Conservation (phyloP, 2,888 invertebrate genomes). For the Chymomyza procnemis region DNA sequence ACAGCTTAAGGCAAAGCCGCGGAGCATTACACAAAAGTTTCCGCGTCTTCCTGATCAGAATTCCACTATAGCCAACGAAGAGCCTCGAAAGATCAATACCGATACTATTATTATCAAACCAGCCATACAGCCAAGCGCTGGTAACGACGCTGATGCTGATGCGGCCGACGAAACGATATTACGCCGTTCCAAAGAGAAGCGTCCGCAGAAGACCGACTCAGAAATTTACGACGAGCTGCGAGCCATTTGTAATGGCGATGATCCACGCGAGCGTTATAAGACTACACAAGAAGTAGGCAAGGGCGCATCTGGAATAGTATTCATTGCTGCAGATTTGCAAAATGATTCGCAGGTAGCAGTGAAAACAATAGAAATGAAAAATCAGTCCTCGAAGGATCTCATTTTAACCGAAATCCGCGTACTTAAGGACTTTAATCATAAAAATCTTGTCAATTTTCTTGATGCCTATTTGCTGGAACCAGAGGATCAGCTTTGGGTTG, state of each 20-base stretch:
- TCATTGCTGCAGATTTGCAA: constrained; percentile 89
- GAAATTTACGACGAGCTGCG: constrained; percentile 86
- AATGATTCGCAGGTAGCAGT: constrained; percentile 91
- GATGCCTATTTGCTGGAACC: constrained; percentile 95
- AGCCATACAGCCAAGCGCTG: constrained; percentile 55
- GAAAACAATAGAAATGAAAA: constrained; percentile 96
- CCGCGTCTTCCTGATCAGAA: constrained; percentile 78
- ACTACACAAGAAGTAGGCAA: constrained; percentile 91
- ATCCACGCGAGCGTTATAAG: constrained; percentile 89
- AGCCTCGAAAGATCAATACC: constrained; percentile 65
- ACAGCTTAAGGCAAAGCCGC: constrained; percentile 81
- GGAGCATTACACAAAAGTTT: constrained; percentile 74
- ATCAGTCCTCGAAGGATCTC: constrained; percentile 96
- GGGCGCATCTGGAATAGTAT: constrained; percentile 95
- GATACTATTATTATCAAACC: constrained; percentile 77
- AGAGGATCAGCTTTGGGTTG: constrained; percentile 95
- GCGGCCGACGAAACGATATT: constrained; percentile 76
- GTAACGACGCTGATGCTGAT: constrained; percentile 78
- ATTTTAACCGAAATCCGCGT: constrained; percentile 96
- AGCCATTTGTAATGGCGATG: constrained; percentile 88
- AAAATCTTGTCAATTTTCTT: constrained; percentile 96
- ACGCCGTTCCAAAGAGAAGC: constrained; percentile 77
- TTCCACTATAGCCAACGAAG: constrained; percentile 55
- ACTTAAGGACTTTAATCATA: constrained; percentile 93
- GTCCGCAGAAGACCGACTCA: constrained; percentile 77